phyloP scores from a whole-genome alignment of 2,888 invertebrate species.

The Ceratothoa steindachneri region DNA sequence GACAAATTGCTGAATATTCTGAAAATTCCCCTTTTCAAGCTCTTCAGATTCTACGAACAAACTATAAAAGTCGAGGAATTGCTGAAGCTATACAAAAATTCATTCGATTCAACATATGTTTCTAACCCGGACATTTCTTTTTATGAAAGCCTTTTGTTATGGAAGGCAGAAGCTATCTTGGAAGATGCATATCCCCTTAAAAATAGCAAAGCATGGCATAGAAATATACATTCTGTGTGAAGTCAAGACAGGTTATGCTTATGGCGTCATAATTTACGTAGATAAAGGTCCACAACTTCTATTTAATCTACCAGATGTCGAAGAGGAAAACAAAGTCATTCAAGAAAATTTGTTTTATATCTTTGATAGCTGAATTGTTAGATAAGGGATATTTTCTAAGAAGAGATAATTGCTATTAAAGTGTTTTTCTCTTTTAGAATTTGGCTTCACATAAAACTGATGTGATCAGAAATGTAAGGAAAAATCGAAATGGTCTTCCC shows the following conservation, averaged over 20 bases:
- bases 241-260: conserved; percentile 12
- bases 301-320: neutral
- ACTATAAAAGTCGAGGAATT: too few relatives aligned
- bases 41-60: too few relatives aligned
- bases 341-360: neutral
- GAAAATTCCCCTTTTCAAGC: too few relatives aligned
- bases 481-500: conserved; percentile 8
- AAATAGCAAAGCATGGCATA: neutral
- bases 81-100: too few relatives aligned
- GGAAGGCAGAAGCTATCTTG: neutral
- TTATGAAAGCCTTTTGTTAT: conserved; percentile 8
- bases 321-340: neutral
- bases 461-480: neutral
- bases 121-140: too few relatives aligned
- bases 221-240: conserved; percentile 9
- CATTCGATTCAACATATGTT: too few relatives aligned
- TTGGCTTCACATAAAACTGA: neutral
- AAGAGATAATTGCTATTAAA: neutral
- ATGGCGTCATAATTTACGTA: neutral
- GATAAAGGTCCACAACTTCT: conserved; percentile 5
- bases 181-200: conserved; percentile 3
- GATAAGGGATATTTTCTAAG: neutral
- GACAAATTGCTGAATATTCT: too few relatives aligned
- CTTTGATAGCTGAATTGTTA: conserved; percentile 6
- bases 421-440: neutral